Conservation (phyloP, 2,113 vertebrate species). For the Hyperopisus bebe region DNA sequence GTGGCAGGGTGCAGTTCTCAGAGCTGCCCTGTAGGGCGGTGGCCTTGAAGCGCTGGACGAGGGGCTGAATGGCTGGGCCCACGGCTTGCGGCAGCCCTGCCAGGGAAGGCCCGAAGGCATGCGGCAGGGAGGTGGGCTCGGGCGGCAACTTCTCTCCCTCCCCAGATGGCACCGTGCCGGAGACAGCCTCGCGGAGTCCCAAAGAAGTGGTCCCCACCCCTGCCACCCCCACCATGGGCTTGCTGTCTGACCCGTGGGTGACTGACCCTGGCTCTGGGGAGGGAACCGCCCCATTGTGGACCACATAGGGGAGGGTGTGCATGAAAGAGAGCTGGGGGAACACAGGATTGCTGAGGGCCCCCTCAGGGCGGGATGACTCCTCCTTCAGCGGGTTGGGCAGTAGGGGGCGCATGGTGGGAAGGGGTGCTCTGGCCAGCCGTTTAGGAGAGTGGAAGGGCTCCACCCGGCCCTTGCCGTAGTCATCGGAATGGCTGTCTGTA, state of each 20-base stretch:
- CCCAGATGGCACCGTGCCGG: constrained; percentile 36
- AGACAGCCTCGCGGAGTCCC: constrained; percentile 55
- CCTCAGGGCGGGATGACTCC: constrained; percentile 50
- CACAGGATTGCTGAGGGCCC: constrained; percentile 52
- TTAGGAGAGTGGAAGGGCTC: constrained; percentile 50
- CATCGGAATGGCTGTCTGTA: constrained; percentile 85
- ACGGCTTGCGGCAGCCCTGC: constrained; percentile 53
- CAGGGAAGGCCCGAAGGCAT: constrained; percentile 62
- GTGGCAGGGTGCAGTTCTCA: constrained; percentile 55
- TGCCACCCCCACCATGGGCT: constrained; percentile 59
- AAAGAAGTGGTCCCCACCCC: constrained; percentile 64
- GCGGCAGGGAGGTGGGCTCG: constrained; percentile 56
- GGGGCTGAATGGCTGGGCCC: constrained; percentile 64
- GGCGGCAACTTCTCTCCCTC: constrained; percentile 67
- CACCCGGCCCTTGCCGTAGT: constrained; percentile 62
- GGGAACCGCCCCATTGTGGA: constrained; percentile 67
- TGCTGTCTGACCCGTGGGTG: constrained; percentile 61
- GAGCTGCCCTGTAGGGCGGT: constrained; percentile 48
- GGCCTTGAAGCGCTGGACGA: constrained; percentile 75
- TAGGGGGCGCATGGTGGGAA: constrained; percentile 52
- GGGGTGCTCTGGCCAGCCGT: background rate
- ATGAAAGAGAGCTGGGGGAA: constrained; percentile 69
- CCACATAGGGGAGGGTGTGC: constrained; percentile 70
- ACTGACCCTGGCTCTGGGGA: constrained; percentile 55
- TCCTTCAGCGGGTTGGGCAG: constrained; percentile 50